phyloP scores from a whole-genome alignment of 1,140 invertebrate species.

The Drosophila santomea region DNA sequence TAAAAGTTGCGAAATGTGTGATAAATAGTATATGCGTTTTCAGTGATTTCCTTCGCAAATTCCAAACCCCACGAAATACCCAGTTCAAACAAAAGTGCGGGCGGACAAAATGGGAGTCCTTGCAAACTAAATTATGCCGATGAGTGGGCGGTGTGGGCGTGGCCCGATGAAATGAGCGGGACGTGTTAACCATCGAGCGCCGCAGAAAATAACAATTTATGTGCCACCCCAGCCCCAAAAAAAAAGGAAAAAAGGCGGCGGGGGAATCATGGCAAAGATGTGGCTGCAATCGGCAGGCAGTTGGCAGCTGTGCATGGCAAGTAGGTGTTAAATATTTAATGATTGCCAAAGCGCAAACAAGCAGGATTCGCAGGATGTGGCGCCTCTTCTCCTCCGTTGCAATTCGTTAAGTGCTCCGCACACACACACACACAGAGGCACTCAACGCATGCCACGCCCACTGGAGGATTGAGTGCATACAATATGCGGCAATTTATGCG shows the following conservation, averaged over 20 bases:
- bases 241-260: neutral
- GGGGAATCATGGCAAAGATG: conserved; percentile 19
- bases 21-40: conserved; percentile 21
- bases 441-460: neutral
- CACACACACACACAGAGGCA: conserved; percentile 8
- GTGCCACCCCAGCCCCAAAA: neutral
- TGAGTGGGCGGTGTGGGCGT: conserved; percentile 7
- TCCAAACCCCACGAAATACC: conserved; percentile 9
- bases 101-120: neutral
- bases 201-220: conserved; percentile 56
- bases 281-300: conserved; percentile 8
- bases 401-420: conserved; percentile 65
- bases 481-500: conserved; percentile 61
- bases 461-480: conserved; percentile 42
- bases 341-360: conserved; percentile 60
- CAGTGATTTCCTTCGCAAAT: conserved; percentile 15
- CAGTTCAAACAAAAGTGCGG: conserved; percentile 18
- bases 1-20: conserved; percentile 26
- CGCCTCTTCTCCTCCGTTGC: conserved; percentile 18
- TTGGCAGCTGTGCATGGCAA: conserved; percentile 53
- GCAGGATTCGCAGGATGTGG: conserved; percentile 4
- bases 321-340: conserved; percentile 77
- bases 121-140: conserved; percentile 40
- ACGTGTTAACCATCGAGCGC: conserved; percentile 39
- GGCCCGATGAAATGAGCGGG: conserved; percentile 37